Evolutionary conservation across 2,113 vertebrate genomes (phyloP), one percentile per base, ranked within the genome.

Genomic region (Turnix velox): DNA sequence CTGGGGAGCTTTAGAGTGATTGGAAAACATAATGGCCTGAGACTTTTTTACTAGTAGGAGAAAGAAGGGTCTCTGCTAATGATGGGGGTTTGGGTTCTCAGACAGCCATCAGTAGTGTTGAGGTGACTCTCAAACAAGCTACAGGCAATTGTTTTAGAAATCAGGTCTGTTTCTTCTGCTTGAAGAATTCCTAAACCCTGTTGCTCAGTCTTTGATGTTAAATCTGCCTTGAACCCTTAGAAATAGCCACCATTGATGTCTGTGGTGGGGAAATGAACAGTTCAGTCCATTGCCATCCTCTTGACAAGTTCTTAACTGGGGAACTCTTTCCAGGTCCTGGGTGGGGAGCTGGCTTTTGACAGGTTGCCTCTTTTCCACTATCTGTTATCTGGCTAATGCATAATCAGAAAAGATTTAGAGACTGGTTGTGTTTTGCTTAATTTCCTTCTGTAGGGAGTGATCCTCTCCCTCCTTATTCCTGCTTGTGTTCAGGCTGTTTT

Each of bases 341-440:
- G 18, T 43, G 37, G 17, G 45, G 14, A 48, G 45, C n/a, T 69
- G 40, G 30, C 1, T 0, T 54, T 78, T 58, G 33, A 14, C 73
- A 45, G 42, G 28, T 72, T 57, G 49, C 59, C 24, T 40, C 30
- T 9, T 72, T 71, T 67, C 51, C 61, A 74, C 40, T 33, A 19
- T 69, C 49, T 2, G 0, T 27, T 58, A 25, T 25, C 23, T 22
- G 42, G 6, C 52, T 81, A 6, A 1, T 58, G 65, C 0, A 0
- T 2, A 5, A 10, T 33, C 68, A 57, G 76, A 39, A 43, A 10
- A 59, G 20, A 14, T 72, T 55, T 39, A 7, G 18, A 15, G 37
- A 10, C 6, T 67, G 57, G 30, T 28, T 81, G 62, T 78, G 57
- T 93, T 74, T 59, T 77, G 37, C 84, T 27, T 35, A 17, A 43